phyloP scores from a whole-genome alignment of 2,797 vertebrate species.

The Aeoliscus strigatus region DNA sequence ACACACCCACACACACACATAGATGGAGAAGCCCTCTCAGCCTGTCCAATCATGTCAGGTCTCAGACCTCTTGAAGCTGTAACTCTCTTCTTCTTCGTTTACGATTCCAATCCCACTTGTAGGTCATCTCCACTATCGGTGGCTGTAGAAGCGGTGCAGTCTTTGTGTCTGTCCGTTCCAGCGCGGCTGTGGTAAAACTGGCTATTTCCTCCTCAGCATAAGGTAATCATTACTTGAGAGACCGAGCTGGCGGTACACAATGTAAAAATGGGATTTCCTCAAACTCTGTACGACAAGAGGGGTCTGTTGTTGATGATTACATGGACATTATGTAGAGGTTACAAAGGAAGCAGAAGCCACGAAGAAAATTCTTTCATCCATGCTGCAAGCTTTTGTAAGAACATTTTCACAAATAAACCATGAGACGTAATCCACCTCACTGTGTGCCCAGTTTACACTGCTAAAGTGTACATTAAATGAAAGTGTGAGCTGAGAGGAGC shows the following conservation, averaged over 20 bases:
- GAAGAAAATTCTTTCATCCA: conserved; percentile 4
- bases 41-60: conserved; percentile 15
- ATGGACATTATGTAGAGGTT: conserved; percentile 11
- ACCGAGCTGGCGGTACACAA: conserved; percentile 49
- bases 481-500: conserved; percentile 32
- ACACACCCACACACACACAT: conserved; percentile 1
- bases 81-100: conserved; percentile 40
- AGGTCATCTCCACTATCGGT: conserved; percentile 52
- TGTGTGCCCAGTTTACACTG: conserved; percentile 3
- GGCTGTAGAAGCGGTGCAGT: conserved; percentile 60
- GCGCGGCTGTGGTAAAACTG: conserved; percentile 53
- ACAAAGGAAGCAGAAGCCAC: conserved; percentile 4
- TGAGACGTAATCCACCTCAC: conserved; percentile 12
- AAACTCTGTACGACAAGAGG: conserved; percentile 38
- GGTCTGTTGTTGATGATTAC: conserved; percentile 30
- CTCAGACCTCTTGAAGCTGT: conserved; percentile 28
- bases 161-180: conserved; percentile 49
- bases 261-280: conserved; percentile 58
- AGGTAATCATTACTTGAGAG: conserved; percentile 67
- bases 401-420: no score
- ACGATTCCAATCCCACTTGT: conserved; percentile 33
- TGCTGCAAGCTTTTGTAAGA: neutral
- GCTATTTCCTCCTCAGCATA: conserved; percentile 63
- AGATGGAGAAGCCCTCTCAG: neutral
- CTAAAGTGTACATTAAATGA: conserved; percentile 21